phyloP scores from a whole-genome alignment of 2,113 vertebrate genomes.

The Phodopus roborovskii region DNA sequence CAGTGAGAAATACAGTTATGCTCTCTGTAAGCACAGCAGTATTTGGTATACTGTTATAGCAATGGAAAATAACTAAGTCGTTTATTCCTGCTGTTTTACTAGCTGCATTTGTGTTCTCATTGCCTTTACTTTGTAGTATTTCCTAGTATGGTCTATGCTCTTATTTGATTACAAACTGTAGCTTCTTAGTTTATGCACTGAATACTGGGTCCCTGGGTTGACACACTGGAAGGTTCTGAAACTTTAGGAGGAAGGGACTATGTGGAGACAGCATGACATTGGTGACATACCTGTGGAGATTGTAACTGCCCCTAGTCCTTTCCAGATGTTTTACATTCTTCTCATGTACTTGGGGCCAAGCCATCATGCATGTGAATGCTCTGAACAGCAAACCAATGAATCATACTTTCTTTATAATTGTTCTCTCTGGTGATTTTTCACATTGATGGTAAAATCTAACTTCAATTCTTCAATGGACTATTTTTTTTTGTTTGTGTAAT shows the following conservation, averaged over 20 bases:
- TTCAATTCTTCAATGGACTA: too few species aligned
- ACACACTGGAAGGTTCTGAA: not conserved
- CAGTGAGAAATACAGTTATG: not conserved
- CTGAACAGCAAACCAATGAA: not conserved
- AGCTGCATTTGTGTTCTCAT: not conserved
- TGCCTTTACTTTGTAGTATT: not conserved
- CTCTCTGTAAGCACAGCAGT: not conserved
- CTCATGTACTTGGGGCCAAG: not conserved
- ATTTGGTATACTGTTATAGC: not conserved
- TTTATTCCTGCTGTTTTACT: not conserved
- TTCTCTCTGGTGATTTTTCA: not conserved
- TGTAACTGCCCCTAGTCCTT: not conserved
- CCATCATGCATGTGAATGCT: not conserved
- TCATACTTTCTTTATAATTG: not conserved
- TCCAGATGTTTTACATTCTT: not conserved
- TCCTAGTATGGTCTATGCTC: not conserved
- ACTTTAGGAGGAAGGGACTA: not conserved
- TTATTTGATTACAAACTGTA: not conserved
- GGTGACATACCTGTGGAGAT: not conserved
- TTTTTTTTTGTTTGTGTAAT: not conserved
- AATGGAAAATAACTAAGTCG: not conserved
- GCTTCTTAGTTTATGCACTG: not conserved
- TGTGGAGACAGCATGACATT: rapidly evolving
- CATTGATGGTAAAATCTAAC: not conserved
- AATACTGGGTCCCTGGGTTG: too few species aligned